Evolutionary conservation across 2,888 invertebrate genomes (phyloP), one percentile per base, ranked within the genome.

Genomic region (Dicycla oo): DNA sequence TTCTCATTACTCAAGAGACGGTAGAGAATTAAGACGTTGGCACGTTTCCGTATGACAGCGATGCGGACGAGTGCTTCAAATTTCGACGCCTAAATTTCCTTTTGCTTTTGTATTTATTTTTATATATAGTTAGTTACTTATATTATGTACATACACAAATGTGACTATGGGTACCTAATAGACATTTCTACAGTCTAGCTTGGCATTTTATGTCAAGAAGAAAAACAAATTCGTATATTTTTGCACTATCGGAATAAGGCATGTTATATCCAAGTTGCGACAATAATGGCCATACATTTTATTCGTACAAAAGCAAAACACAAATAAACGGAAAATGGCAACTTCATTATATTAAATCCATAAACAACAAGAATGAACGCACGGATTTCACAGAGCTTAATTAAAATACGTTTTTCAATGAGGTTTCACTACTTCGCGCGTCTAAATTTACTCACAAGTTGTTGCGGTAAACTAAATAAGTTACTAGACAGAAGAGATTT

Each of bases 371-470:
- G 38, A 62, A 54, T 20, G 1, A 57, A 57, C 7, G 66, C 62
- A 57, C 38, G 43, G 34, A 51, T 61, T 69, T 69, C 7, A 71
- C 26, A 20, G 11, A n/a, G 58, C 53, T 56, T 73, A 68, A 64
- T 76, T 61, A 64, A 66, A 72, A 74, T 61, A 34, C 43, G 57
- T 58, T 73, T 69, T 68, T 58, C 38, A 53, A 63, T 2, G 13
- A 63, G 38, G 38, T 69, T 58, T 75, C 26, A 51, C 51, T 66
- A 53, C 68, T 68, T 23, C 20, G 43, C 38, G 30, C 26, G 34
- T 57, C 67, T 84, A 76, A 71, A 76, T 80, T 82, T 73, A 70
- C 64, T 79, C 57, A 49, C 56, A 65, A 76, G 69, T 69, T 72
- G 71, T 71, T 69, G 77, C 67, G 69, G 70, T 57, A 58, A 72